phyloP scores from a whole-genome alignment of 1,140 invertebrate genomes.

The Chironomus tepperi region DNA sequence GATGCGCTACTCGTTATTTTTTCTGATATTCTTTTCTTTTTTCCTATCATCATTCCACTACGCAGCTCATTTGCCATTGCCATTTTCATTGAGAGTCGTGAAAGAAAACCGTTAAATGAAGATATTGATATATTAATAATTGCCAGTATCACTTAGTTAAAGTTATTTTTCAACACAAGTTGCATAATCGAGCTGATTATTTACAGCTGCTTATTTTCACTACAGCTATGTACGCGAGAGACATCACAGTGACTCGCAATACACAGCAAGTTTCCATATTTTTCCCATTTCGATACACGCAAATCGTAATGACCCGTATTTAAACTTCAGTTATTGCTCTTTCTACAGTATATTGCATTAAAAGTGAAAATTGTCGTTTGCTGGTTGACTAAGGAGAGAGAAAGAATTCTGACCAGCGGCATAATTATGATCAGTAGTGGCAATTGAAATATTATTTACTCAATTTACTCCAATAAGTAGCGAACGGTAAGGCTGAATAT shows the following conservation, averaged over 20 bases:
- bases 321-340: slow-evolving; percentile 1
- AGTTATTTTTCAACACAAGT: neutral
- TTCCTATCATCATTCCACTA: neutral
- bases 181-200: neutral
- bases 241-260: neutral
- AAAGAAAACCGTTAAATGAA: neutral
- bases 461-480: too few relatives aligned
- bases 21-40: too few relatives aligned
- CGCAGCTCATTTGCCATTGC: neutral
- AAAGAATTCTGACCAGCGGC: too few relatives aligned
- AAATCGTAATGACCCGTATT: slow-evolving; percentile 1
- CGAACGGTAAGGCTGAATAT: too few relatives aligned
- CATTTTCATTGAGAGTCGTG: neutral
- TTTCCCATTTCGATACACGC: neutral
- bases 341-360: neutral
- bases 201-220: neutral
- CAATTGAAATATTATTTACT: too few relatives aligned
- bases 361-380: slow-evolving; percentile 5
- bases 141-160: neutral
- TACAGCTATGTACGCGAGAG: neutral
- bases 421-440: too few relatives aligned
- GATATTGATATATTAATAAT: slow-evolving; percentile 15
- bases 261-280: neutral
- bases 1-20: too few relatives aligned
- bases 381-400: neutral